A percentile compares a stretch with the other conserved stretches of the same genome.
Evolutionary conservation across 1,140 invertebrate species (phyloP).

Genomic region (Rhyacophila brunnea): DNA sequence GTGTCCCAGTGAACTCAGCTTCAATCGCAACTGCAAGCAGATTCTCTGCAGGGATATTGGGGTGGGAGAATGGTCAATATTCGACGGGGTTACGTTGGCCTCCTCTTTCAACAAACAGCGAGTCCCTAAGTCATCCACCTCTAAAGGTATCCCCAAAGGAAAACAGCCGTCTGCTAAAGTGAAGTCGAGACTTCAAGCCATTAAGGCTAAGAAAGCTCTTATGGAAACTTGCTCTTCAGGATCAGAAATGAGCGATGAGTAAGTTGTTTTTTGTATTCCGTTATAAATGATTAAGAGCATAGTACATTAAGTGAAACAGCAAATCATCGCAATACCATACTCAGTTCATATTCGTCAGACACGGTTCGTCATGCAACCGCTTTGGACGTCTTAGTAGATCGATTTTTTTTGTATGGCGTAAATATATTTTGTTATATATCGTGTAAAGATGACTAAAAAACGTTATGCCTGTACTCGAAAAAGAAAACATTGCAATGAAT

Average conservation of each 20-base stretch:
- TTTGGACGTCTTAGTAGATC: too few relatives aligned
- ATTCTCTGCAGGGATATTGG: constrained; percentile 26
- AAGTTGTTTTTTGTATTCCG: constrained; percentile 7
- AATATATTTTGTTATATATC: too few relatives aligned
- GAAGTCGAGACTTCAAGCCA: constrained; percentile 30
- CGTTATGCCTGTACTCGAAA: too few relatives aligned
- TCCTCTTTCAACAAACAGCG: constrained; percentile 11
- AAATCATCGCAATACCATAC: too few relatives aligned
- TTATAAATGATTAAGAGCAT: neutral
- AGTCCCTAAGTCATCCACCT: constrained; percentile 1
- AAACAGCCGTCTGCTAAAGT: constrained; percentile 29
- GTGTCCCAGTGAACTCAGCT: neutral
- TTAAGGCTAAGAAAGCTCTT: constrained; percentile 30
- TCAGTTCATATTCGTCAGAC: too few relatives aligned
- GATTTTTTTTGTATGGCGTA: too few relatives aligned
- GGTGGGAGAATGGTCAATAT: constrained; percentile 33
- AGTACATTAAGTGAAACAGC: too few relatives aligned
- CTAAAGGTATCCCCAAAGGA: constrained; percentile 16
- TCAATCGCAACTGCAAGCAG: constrained; percentile 4
- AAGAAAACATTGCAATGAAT: too few relatives aligned
- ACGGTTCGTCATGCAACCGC: too few relatives aligned
- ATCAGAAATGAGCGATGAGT: constrained; percentile 33
- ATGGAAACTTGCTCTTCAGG: constrained; percentile 32
- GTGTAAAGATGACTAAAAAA: too few relatives aligned
- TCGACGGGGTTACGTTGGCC: constrained; percentile 21